Evolutionary conservation across 2,113 vertebrate genomes (phyloP).

Genomic region (Proterorhinus semilunaris): DNA sequence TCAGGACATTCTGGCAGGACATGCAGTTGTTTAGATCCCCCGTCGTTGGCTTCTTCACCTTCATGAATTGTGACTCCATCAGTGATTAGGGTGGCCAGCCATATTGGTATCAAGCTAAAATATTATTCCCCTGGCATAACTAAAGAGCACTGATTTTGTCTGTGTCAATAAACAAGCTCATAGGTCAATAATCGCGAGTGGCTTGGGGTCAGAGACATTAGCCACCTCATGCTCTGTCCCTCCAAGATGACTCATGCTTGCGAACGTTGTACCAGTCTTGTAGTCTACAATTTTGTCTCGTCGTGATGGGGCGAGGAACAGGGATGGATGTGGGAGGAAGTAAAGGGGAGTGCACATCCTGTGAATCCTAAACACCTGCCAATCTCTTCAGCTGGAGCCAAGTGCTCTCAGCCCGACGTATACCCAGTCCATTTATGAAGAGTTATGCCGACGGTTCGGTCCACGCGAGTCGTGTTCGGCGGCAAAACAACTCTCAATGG

Average conservation of each 20-base stretch:
- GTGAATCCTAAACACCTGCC: constrained; percentile 72
- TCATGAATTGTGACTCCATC: constrained; percentile 35
- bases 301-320: constrained; percentile 22
- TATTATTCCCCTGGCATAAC: constrained; percentile 36
- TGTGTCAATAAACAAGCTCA: constrained; percentile 72
- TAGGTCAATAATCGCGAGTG: constrained; percentile 70
- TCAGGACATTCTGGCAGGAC: constrained; percentile 73
- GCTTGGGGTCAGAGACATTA: constrained; percentile 47
- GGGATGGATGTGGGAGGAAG: constrained; percentile 5
- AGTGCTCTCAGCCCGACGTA: constrained; percentile 47
- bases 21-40: constrained; percentile 69
- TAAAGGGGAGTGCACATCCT: constrained; percentile 24
- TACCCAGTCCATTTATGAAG: constrained; percentile 64
- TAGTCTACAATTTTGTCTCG: constrained; percentile 52
- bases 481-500: constrained; percentile 67
- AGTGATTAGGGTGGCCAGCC: constrained; percentile 21
- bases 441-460: constrained; percentile 57
- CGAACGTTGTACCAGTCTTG: constrained; percentile 53
- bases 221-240: constrained; percentile 53
- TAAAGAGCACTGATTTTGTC: constrained; percentile 65
- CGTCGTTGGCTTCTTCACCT: constrained; percentile 19
- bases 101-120: constrained; percentile 28
- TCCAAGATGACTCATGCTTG: constrained; percentile 68
- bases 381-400: constrained; percentile 54
- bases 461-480: constrained; percentile 33